Base-by-base conservation (phyloP, 2,888 invertebrate genomes). In the Adelphocoris suturalis region DNA sequence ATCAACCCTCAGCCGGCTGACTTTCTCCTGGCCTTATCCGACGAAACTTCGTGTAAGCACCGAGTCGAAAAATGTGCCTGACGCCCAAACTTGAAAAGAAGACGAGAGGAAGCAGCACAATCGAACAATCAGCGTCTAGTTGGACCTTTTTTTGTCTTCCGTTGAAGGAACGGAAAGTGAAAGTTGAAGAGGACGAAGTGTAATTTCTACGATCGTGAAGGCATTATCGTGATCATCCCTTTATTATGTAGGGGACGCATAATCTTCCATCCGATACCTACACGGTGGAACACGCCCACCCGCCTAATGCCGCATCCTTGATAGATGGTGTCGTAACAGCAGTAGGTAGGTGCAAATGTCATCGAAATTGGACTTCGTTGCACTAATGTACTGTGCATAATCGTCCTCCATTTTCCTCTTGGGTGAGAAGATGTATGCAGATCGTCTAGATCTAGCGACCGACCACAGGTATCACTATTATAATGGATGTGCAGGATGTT, bases 211-310 rank as follows among this genome's bases (percentile, higher is more conserved):
- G 23, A 68, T 68, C 68, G 68, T 68, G 68, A 19, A 68, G 68
- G 68, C 23, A 68, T 68, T 23, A 68, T 68, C 68, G 68, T 68
- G 68, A 68, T 68, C 68, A 68, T 68, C 68, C 68, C 37, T 68
- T 68, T 68, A 23, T 68, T 68, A 68, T 68, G 68, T 68, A 19
- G 68, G 68, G 19, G 68, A 68, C 11, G 68, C 23, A 68, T 68
- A 68, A 68, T 68, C 57, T 57, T 19, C 68, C 12, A 27, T 68
- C 19, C 4, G 68, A 68, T 68, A 68, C 61, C n/a, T 4, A 4
- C 68, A 4, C 9, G 68, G 68, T 68, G 68, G 68, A 23, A 23
- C 23, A 19, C 68, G 68, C 68, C 68, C 68, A 68, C 23, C 68
- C 4, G 13, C 19, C 68, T 23, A 23, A 23, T 68, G 68, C 68